These are phyloP conservation scores for Ictidomys tridecemlineatus DNA, from an alignment of 2,113 vertebrate species.

Conservation along the genomic window DNA sequence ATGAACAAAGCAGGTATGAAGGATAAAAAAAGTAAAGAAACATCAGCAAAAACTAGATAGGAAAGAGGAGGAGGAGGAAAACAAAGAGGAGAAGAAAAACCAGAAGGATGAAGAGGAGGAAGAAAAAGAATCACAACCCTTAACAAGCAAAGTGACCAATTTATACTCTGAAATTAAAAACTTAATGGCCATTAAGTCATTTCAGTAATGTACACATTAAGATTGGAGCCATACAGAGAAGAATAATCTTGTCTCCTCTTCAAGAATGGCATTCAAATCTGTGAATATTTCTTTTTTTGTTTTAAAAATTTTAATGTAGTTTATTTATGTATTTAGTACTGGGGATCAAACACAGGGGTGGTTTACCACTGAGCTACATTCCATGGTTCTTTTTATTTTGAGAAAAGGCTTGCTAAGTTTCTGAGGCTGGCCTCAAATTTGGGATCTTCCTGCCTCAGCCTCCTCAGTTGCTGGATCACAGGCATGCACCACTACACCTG, in stretches of 20 bases:
- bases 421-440: too few relatives aligned
- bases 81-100: neutral
- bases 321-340: too few relatives aligned
- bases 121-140: neutral
- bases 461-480: too few relatives aligned
- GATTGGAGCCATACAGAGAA: neutral
- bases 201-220: neutral
- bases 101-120: neutral
- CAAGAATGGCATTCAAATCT: neutral
- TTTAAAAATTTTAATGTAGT: neutral
- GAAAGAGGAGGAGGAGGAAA: neutral
- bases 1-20: neutral
- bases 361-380: too few relatives aligned
- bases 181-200: neutral
- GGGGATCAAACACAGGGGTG: too few relatives aligned
- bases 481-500: too few relatives aligned
- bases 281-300: neutral
- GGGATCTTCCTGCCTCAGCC: too few relatives aligned
- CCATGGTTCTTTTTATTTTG: too few relatives aligned
- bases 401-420: too few relatives aligned
- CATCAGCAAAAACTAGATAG: neutral
- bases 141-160: neutral
- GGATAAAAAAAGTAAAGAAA: slow-evolving; percentile 9
- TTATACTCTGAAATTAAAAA: neutral
- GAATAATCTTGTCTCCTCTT: neutral